Evolutionary conservation across 2,797 vertebrate genomes (phyloP).

Genomic region (Pantherophis vulpinus): DNA sequence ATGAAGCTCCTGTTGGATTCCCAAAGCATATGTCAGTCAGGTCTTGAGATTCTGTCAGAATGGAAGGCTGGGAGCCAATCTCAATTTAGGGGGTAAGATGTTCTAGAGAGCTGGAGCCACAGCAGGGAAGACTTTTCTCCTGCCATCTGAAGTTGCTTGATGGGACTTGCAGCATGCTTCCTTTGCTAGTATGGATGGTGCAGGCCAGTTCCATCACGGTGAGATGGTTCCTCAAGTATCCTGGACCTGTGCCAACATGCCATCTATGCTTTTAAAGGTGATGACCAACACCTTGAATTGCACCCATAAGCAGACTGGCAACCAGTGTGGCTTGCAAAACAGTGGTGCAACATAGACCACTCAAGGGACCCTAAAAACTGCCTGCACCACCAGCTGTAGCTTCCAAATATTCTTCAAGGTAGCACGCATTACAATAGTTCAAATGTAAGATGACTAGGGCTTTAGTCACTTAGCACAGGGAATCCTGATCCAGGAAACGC

Average conservation of each 20-base stretch:
- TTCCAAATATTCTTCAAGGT: not conserved
- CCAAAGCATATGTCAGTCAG: not conserved
- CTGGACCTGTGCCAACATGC: not conserved
- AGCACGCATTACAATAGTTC: not conserved
- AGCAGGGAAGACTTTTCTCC: not conserved
- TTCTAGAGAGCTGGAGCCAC: not conserved
- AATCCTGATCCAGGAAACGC: not conserved
- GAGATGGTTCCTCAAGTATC: not conserved
- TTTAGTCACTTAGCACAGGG: not conserved
- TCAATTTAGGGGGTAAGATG: not conserved
- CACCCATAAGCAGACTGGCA: not conserved
- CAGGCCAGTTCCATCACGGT: not conserved
- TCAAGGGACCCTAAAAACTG: not conserved
- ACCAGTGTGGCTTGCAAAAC: not conserved
- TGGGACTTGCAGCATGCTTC: not conserved
- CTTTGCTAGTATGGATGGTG: not conserved
- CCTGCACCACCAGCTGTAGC: not conserved
- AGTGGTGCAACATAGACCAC: not conserved
- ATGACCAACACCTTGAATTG: not conserved
- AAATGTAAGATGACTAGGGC: not conserved
- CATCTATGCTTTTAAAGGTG: not conserved
- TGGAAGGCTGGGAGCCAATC: not conserved
- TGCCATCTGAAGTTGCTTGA: not conserved
- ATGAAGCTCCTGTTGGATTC: not conserved
- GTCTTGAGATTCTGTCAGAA: not conserved